Conservation (phyloP, 2,888 invertebrate species). For the Ichneumoninae sp. region DNA sequence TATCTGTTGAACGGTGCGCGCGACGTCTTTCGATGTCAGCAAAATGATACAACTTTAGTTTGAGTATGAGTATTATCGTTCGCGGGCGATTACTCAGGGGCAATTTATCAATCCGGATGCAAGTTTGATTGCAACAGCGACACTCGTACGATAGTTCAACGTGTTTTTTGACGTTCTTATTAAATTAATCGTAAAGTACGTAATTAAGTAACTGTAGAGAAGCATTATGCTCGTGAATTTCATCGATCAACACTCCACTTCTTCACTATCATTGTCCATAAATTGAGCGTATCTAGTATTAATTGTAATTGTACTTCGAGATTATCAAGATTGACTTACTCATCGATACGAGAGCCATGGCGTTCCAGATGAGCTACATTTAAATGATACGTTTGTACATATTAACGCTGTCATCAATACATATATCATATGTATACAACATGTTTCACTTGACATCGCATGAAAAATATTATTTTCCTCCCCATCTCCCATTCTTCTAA, state of each 20-base stretch:
- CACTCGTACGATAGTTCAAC: conserved; percentile 30
- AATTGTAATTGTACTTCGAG: conserved; percentile 47
- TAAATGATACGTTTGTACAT: conserved; percentile 69
- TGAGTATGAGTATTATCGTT: conserved; percentile 21
- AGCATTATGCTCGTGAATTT: conserved; percentile 21
- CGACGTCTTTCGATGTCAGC: conserved; percentile 20
- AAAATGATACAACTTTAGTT: conserved; percentile 44
- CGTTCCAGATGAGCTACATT: conserved; percentile 49
- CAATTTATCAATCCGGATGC: conserved; percentile 11
- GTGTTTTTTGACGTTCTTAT: conserved; percentile 6
- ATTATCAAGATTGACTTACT: conserved; percentile 51
- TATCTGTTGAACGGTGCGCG: conserved; percentile 22
- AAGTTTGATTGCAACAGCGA: conserved; percentile 14
- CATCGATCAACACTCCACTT: conserved; percentile 38
- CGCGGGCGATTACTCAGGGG: conserved; percentile 49
- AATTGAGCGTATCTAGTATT: conserved; percentile 23
- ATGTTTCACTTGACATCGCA: conserved; percentile 27
- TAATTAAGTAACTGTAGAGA: conserved; percentile 36
- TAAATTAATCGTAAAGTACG: conserved; percentile 42
- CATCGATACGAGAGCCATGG: conserved; percentile 42
- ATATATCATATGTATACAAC: conserved; percentile 59
- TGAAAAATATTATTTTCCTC: not conserved
- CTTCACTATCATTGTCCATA: conserved; percentile 46
- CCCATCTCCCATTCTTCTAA: not conserved
- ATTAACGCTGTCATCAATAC: conserved; percentile 64